Conservation (phyloP, 2,888 invertebrate species). For the Invenusta paracnida region DNA sequence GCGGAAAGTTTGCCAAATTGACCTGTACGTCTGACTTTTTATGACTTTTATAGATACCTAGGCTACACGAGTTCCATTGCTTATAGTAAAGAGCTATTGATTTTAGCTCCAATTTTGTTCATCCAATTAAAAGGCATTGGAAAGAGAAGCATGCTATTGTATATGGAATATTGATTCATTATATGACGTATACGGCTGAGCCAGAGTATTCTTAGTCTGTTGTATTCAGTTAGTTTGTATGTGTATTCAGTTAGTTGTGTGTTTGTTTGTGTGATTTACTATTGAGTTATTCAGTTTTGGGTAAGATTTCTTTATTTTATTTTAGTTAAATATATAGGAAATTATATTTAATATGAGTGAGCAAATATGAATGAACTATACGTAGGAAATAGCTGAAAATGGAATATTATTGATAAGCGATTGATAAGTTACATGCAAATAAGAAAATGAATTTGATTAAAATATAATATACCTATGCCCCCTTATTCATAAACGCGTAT, state of each 20-base stretch:
- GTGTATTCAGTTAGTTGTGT: background rate
- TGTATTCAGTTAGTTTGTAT: background rate
- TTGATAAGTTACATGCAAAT: background rate
- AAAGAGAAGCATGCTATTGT: background rate
- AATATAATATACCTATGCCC: background rate
- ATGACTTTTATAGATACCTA: background rate
- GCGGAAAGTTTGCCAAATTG: background rate
- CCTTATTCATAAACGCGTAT: background rate
- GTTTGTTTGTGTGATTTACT: background rate
- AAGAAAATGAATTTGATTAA: background rate
- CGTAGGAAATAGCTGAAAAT: background rate
- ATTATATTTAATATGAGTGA: background rate
- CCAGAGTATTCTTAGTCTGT: background rate
- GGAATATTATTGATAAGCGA: background rate
- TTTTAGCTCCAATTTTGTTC: background rate
- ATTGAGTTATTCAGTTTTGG: background rate
- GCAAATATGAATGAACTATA: background rate
- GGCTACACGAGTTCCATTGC: background rate
- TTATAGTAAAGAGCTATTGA: background rate
- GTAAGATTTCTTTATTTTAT: background rate
- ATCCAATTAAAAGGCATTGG: background rate
- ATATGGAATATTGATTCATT: background rate
- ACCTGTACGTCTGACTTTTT: background rate
- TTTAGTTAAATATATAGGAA: background rate
- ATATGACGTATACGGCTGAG: background rate